Base-by-base conservation (phyloP, 2,888 invertebrate genomes). In the Phortica okadai region DNA sequence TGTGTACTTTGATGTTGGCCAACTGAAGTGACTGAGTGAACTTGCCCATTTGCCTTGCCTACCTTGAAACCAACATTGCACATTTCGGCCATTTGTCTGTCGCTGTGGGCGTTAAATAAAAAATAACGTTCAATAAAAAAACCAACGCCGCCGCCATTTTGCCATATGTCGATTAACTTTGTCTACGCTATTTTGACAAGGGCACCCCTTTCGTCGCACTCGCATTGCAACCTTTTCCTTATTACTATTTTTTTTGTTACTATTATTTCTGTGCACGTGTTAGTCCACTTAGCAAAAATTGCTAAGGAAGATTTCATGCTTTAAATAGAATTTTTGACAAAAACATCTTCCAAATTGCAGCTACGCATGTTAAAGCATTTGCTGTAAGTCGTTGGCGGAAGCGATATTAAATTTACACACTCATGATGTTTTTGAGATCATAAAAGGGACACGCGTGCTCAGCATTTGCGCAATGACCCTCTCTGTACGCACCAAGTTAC, bases 101-200 rank as follows among this genome's bases (percentile, higher is more conserved):
- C 78, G 86, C 88, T 84, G 81, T 80, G 83, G 84, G 88, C 89
- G 82, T 87, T 89, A 88, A 89, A 88, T 89, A 87, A 82, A 87
- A 73, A 74, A 86, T 87, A 87, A 83, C 79, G 80, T 78, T 81
- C 76, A 80, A 82, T 84, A 84, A 84, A 85, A 85, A 79, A 82
- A 80, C 80, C 80, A 79, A 41, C 76, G 76, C 25, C 8, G 56
- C 73, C 33, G 16, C 59, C 62, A 67, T 44, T 72, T 72, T 72
- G 14, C 70, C 54, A 72, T 25, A 11, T 56, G 54, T 10, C 70
- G 70, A 72, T 72, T 72, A 72, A 56, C 33, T 72, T 72, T 72
- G 33, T 50, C 67, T 44, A 5, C 25, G 50, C 8, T 76, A 80
- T 84, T 80, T 78, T 72, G 50, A 67, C 33, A 33, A 33, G 4